phyloP scores from a whole-genome alignment of 2,113 vertebrate genomes.

The Tachycineta bicolor region DNA sequence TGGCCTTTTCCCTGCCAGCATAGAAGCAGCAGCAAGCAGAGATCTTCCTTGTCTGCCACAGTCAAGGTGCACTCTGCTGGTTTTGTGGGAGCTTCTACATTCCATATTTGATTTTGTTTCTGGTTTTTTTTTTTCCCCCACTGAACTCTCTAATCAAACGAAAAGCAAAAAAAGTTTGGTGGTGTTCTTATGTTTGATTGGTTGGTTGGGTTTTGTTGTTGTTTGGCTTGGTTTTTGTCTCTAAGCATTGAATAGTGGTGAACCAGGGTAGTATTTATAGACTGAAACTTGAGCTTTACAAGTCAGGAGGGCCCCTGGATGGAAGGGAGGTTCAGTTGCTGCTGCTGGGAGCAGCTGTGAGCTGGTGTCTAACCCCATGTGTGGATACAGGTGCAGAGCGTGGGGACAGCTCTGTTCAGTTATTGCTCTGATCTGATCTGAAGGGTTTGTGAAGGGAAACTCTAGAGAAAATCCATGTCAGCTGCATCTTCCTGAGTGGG shows the following conservation, averaged over 20 bases:
- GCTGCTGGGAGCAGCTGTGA: background rate
- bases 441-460: background rate
- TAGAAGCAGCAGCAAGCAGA: background rate
- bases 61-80: background rate
- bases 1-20: background rate
- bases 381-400: fast-evolving
- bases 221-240: background rate
- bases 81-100: background rate
- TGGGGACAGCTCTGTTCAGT: background rate
- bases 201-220: background rate
- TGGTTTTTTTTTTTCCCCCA: background rate
- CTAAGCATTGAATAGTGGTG: background rate
- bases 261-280: background rate
- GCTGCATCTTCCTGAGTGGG: background rate
- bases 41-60: background rate
- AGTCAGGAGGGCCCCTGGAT: background rate
- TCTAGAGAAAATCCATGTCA: background rate
- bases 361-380: no score
- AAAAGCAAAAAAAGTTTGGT: background rate
- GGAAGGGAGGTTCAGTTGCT: background rate
- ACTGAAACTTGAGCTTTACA: background rate
- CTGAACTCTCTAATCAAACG: background rate
- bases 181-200: background rate
- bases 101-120: background rate
- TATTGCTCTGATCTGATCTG: background rate